Conservation (phyloP, 2,797 vertebrate genomes). For the Pipistrellus pipistrellus region DNA sequence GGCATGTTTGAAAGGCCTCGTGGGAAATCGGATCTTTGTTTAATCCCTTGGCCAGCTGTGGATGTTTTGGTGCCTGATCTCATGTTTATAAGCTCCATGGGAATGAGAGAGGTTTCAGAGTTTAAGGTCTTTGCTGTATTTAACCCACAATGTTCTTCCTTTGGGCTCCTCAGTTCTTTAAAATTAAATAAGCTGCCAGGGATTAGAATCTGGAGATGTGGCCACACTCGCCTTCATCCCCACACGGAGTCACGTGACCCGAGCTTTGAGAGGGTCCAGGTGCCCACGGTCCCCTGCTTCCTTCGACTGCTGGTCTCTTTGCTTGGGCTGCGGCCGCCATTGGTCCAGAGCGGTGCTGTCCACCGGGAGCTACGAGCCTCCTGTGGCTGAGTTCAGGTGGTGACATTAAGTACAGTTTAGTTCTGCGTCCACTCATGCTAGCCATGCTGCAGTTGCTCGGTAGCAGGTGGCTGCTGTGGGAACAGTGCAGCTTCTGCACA, state of each 20-base stretch:
- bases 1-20: background rate
- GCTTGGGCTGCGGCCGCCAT: background rate
- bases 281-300: background rate
- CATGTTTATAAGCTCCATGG: background rate
- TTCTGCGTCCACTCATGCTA: background rate
- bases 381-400: background rate
- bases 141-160: background rate
- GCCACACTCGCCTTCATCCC: background rate
- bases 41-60: background rate
- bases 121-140: background rate
- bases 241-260: rapidly evolving
- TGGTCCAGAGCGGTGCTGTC: background rate
- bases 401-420: background rate
- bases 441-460: background rate
- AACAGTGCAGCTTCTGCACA: background rate
- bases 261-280: background rate
- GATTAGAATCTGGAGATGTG: background rate
- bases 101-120: background rate
- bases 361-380: background rate
- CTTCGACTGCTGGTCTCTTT: no score
- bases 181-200: background rate
- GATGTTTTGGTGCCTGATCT: background rate
- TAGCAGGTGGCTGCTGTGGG: no score
- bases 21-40: background rate
- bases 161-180: background rate